Base-by-base conservation (phyloP, 2,888 invertebrate genomes). In the Mesochorus sp. region DNA sequence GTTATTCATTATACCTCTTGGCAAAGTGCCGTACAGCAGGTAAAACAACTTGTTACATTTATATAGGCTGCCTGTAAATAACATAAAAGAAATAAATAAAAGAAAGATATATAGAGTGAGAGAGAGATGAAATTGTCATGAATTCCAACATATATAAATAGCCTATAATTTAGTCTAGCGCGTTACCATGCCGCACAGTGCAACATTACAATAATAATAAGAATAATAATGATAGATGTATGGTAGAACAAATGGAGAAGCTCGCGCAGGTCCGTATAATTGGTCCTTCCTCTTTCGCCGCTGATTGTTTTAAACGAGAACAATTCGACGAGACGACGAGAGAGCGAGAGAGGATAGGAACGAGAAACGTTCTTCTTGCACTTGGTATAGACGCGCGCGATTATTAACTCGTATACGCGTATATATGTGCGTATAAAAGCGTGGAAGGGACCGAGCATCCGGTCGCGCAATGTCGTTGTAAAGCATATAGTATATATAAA, bases 241-340 rank as follows among this genome's bases (percentile, higher is more conserved):
- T 39, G 44, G 51, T 62, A 39, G 55, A 71, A 66, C 53, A 75
- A 61, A 71, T 47, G 73, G 44, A 39, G 66, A 49, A 47, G 75
- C 82, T 83, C 81, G n/a, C n/a, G n/a, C n/a, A 85, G 83, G 84
- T 86, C 80, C 82, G 83, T 87, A 84, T 89, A 90, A 90, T 90
- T 89, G 90, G 87, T 81, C 85, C 89, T 90, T 90, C 89, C 90
- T 88, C 87, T 85, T n/a, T 62, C 78, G 82, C 79, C 86, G 87
- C 84, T 89, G 89, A 90, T 90, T 90, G 90, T 89, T 88, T 89
- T 88, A 88, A 90, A 90, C 86, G 88, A 90, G 88, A 88, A 87
- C 87, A 88, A 88, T 88, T 88, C 86, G 85, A 84, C 83, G 59
- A 31, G n/a, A n/a, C 82, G 59, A 31, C 51, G 42, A 21, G 79